Conservation (phyloP, 2,113 vertebrate genomes). For the Agelaius tricolor region DNA sequence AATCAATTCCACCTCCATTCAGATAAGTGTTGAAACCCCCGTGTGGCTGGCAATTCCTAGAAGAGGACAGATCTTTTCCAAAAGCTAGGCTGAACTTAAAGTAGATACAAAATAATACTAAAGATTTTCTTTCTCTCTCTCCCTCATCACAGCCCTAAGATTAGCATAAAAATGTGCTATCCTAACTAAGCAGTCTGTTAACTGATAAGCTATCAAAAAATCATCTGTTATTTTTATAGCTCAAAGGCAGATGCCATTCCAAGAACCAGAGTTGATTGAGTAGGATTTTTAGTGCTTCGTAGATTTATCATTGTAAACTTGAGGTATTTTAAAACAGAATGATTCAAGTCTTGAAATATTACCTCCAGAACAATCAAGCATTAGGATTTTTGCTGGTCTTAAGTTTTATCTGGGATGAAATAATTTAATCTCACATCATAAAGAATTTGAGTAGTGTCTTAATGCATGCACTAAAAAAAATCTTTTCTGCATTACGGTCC, state of each 20-base stretch:
- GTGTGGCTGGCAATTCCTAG: slow-evolving; percentile 51
- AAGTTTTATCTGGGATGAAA: slow-evolving; percentile 67
- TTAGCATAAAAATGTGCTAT: slow-evolving; percentile 85
- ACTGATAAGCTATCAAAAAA: slow-evolving; percentile 87
- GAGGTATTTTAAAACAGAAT: slow-evolving; percentile 79
- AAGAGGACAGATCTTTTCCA: slow-evolving; percentile 59
- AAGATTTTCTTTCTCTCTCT: slow-evolving; percentile 53
- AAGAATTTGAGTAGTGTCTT: slow-evolving; percentile 61
- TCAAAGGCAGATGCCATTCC: slow-evolving; percentile 84
- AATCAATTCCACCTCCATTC: slow-evolving; percentile 63
- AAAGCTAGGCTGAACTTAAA: slow-evolving; percentile 65
- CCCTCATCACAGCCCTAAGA: slow-evolving; percentile 73
- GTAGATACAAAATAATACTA: slow-evolving; percentile 63
- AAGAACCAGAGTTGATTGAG: slow-evolving; percentile 80
- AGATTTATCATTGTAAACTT: slow-evolving; percentile 78
- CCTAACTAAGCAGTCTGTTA: slow-evolving; percentile 86
- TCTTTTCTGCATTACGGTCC: slow-evolving; percentile 54
- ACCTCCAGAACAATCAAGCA: slow-evolving; percentile 74
- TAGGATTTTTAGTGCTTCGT: slow-evolving; percentile 75
- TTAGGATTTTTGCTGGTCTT: slow-evolving; percentile 64
- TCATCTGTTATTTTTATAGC: slow-evolving; percentile 88
- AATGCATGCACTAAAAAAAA: slow-evolving; percentile 38
- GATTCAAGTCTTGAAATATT: slow-evolving; percentile 75
- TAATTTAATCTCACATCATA: slow-evolving; percentile 68
- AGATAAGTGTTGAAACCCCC: slow-evolving; percentile 54